Conservation (phyloP, 2,113 vertebrate genomes). For the Meles meles region DNA sequence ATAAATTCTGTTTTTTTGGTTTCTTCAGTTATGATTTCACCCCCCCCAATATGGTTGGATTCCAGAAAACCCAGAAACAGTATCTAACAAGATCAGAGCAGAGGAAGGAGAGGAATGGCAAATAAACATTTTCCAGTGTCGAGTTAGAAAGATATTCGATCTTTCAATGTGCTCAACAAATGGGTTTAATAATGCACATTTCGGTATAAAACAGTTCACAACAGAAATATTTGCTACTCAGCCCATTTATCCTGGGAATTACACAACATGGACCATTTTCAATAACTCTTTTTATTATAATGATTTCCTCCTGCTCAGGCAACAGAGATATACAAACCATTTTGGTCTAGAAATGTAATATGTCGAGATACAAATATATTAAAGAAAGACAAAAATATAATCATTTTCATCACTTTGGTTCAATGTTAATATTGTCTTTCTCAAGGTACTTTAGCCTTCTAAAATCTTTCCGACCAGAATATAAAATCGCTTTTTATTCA, state of each 20-base stretch:
- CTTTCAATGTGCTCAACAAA: conserved; percentile 74
- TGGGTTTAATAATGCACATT: conserved; percentile 75
- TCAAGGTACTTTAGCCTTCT: neutral
- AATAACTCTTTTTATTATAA: conserved; percentile 74
- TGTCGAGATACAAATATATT: conserved; percentile 43
- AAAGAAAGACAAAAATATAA: conserved; percentile 44
- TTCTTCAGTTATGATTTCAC: conserved; percentile 48
- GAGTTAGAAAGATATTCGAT: conserved; percentile 62
- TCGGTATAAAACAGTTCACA: conserved; percentile 70
- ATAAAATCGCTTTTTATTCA: conserved; percentile 27
- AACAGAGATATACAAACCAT: conserved; percentile 51
- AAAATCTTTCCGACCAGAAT: conserved; percentile 26
- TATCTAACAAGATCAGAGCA: conserved; percentile 65
- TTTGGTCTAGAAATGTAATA: conserved; percentile 59
- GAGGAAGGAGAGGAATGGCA: conserved; percentile 57
- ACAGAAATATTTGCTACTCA: conserved; percentile 74
- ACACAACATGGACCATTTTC: conserved; percentile 74
- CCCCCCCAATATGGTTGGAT: conserved; percentile 42
- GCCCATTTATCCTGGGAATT: conserved; percentile 74
- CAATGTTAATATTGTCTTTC: conserved; percentile 21
- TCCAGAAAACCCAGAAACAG: conserved; percentile 65
- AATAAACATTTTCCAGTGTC: conserved; percentile 59
- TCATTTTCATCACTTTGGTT: conserved; percentile 34
- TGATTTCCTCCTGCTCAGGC: conserved; percentile 73
- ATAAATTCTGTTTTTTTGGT: conserved; percentile 59